These are phyloP conservation scores for Indicator indicator DNA, from an alignment of 2,113 vertebrate genomes.

Conservation along the genomic window DNA sequence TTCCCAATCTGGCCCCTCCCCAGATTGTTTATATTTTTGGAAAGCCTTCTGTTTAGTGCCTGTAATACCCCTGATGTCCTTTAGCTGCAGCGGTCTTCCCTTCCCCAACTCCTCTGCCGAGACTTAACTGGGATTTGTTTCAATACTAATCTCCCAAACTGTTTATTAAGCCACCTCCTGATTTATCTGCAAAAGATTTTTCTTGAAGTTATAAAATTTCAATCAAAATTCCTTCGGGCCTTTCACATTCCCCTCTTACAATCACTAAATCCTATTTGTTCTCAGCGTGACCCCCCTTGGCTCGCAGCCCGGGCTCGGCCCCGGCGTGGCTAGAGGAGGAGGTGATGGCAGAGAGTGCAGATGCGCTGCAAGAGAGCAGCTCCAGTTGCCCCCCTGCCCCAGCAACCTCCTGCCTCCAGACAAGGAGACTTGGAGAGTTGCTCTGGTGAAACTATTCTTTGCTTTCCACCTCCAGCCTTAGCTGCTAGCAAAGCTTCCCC, in stretches of 20 bases:
- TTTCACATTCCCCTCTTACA: slow-evolving; percentile 42
- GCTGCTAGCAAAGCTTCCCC: background rate
- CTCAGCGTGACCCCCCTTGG: background rate
- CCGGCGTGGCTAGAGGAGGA: background rate
- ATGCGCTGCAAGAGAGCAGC: background rate
- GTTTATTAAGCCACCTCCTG: slow-evolving; percentile 66
- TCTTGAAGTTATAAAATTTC: slow-evolving; percentile 71
- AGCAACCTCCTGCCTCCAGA: background rate
- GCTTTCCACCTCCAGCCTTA: background rate
- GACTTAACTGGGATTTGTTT: slow-evolving; percentile 70
- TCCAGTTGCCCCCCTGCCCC: background rate
- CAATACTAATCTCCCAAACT: slow-evolving; percentile 61
- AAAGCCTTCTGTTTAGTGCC: slow-evolving; percentile 69
- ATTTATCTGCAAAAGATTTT: slow-evolving; percentile 72
- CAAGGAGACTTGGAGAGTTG: background rate
- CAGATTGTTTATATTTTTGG: slow-evolving; percentile 64
- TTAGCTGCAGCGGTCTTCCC: slow-evolving; percentile 15
- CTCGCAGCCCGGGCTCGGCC: background rate
- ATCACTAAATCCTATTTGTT: slow-evolving; percentile 63
- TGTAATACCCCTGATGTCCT: slow-evolving; percentile 40
- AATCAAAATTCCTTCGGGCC: slow-evolving; percentile 70
- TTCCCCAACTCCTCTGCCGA: background rate
- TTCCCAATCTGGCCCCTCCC: slow-evolving; percentile 55
- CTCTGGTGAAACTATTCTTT: background rate
- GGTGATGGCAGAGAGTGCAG: background rate